Percentiles rank a stretch among this genome's conserved stretches.
Evolutionary conservation across 2,888 invertebrate species (phyloP).

Genomic region (Apamea monoglypha): DNA sequence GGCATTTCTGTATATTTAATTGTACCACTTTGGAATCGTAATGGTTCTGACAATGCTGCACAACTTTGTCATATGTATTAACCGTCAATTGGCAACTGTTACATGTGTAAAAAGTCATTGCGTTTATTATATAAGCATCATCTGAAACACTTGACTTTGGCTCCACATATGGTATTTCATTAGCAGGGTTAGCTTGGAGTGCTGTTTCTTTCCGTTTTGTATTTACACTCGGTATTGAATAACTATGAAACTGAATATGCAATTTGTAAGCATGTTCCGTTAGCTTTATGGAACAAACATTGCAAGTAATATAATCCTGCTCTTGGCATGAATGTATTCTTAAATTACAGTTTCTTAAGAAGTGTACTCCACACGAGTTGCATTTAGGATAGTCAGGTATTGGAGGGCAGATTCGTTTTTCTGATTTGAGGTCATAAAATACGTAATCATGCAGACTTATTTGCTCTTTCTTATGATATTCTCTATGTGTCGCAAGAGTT

Average conservation of each 20-base stretch:
- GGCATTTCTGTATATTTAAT: constrained; percentile 65
- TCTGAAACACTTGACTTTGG: constrained; percentile 19
- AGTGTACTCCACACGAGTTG: constrained; percentile 75
- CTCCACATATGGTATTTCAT: constrained; percentile 6
- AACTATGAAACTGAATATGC: constrained; percentile 81
- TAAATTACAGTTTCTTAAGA: constrained; percentile 72
- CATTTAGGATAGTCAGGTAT: constrained; percentile 80
- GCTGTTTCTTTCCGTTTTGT: constrained; percentile 4
- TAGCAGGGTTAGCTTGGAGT: not conserved
- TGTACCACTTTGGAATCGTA: constrained; percentile 62
- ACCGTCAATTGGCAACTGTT: constrained; percentile 75
- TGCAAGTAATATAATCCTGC: constrained; percentile 72
- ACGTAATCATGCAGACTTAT: constrained; percentile 76
- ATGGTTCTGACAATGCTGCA: constrained; percentile 83
- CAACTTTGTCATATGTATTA: constrained; percentile 77
- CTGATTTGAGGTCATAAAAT: constrained; percentile 76
- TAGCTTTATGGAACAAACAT: constrained; percentile 76
- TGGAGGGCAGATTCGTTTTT: constrained; percentile 75
- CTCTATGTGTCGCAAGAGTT: constrained; percentile 71
- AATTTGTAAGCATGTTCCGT: constrained; percentile 76
- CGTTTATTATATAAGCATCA: constrained; percentile 6
- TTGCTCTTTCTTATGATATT: constrained; percentile 70
- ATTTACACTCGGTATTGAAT: constrained; percentile 62
- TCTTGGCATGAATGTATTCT: constrained; percentile 74
- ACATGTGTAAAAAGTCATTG: constrained; percentile 72